Percentiles rank a stretch among this genome's conserved stretches.
phyloP scores from a whole-genome alignment of 2,113 vertebrate species.

The Otis tarda region DNA sequence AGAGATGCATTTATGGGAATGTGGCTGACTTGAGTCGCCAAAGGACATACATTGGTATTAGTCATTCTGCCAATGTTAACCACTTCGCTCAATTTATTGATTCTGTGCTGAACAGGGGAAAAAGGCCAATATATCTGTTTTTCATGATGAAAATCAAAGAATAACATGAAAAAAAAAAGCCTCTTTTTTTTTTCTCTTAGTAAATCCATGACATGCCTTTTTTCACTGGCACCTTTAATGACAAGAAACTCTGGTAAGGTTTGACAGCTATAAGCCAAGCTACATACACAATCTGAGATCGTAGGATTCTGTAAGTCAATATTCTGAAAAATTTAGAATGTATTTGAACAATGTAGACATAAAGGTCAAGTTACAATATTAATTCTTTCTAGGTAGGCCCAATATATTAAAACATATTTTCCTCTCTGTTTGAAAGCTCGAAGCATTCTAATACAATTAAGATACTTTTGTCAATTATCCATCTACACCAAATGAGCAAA shows the following conservation, averaged over 20 bases:
- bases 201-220: slow-evolving; percentile 11
- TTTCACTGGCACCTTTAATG: slow-evolving; percentile 43
- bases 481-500: background rate
- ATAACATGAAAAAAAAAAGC: background rate
- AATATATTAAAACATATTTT: slow-evolving; percentile 3
- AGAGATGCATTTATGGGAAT: background rate
- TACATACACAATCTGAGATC: slow-evolving; percentile 61
- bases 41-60: slow-evolving; percentile 15
- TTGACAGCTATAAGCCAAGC: slow-evolving; percentile 14
- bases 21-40: background rate
- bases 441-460: slow-evolving; percentile 1
- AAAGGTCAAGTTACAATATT: slow-evolving; percentile 42
- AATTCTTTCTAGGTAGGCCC: background rate
- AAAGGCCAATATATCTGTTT: slow-evolving; percentile 37
- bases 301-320: slow-evolving; percentile 45
- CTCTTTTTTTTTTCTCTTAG: background rate
- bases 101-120: background rate
- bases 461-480: background rate
- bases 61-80: slow-evolving; percentile 28
- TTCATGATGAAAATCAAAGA: slow-evolving; percentile 59
- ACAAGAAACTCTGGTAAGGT: background rate
- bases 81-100: slow-evolving; percentile 62
- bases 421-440: background rate
- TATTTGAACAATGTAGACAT: slow-evolving; percentile 50
- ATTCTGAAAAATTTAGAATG: slow-evolving; percentile 49